Conservation (phyloP, 1,140 invertebrate genomes). For the Centruroides vittatus region DNA sequence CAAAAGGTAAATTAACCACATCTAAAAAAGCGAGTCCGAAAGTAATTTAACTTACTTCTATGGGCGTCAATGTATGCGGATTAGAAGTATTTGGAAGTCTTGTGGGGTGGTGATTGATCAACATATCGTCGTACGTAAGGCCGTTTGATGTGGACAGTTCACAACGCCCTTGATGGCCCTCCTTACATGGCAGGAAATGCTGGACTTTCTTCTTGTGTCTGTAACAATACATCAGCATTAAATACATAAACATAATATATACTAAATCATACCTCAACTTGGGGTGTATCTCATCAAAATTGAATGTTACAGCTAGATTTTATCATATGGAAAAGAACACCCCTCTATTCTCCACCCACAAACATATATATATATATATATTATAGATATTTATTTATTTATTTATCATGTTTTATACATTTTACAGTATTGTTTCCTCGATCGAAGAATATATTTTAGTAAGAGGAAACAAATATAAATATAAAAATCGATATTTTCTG, state of each 20-base stretch:
- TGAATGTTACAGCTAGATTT: not conserved
- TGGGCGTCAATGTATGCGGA: slow-evolving; percentile 13
- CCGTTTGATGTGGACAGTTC: slow-evolving; percentile 11
- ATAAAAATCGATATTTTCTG: too few relatives aligned
- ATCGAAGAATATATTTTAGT: too few relatives aligned
- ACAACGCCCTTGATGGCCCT: slow-evolving; percentile 6
- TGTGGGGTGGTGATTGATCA: slow-evolving; percentile 15
- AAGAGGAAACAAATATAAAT: too few relatives aligned
- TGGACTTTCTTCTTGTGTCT: slow-evolving; percentile 20
- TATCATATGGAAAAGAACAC: too few relatives aligned
- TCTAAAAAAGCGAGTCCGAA: too few relatives aligned
- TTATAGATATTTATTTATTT: too few relatives aligned
- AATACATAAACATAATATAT: not conserved
- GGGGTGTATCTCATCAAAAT: not conserved
- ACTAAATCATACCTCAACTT: too few relatives aligned
- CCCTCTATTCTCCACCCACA: too few relatives aligned
- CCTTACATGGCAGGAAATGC: slow-evolving; percentile 19
- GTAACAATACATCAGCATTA: not conserved
- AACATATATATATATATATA: too few relatives aligned
- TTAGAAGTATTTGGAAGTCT: slow-evolving; percentile 8
- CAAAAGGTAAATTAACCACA: too few relatives aligned
- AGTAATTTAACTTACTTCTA: slow-evolving; percentile 8
- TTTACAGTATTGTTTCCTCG: too few relatives aligned
- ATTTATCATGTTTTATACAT: too few relatives aligned
- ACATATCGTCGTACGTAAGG: slow-evolving; percentile 17